These are phyloP conservation scores for Camponotus pennsylvanicus DNA, from an alignment of 1,140 invertebrate genomes.

Conservation along the genomic window DNA sequence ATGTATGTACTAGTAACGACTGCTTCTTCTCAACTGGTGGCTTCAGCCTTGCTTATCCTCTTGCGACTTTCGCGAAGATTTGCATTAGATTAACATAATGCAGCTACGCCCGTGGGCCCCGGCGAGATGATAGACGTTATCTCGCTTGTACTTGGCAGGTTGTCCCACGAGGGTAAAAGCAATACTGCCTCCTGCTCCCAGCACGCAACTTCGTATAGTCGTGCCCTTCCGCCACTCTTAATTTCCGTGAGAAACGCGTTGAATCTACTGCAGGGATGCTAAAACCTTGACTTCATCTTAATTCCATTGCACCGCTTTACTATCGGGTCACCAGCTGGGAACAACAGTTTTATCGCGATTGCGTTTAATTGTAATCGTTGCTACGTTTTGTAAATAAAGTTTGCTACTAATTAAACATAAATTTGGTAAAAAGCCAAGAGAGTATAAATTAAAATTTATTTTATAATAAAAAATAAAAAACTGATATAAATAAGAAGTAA, in stretches of 20 bases:
- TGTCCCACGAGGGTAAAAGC: constrained; percentile 53
- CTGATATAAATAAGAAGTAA: neutral
- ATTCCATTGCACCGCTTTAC: constrained; percentile 24
- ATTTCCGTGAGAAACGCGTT: neutral
- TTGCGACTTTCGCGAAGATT: constrained; percentile 72
- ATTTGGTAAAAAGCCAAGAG: neutral
- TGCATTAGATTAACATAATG: constrained; percentile 81
- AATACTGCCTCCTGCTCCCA: neutral
- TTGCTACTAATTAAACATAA: constrained; percentile 6
- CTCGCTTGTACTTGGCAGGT: constrained; percentile 50
- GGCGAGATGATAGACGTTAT: constrained; percentile 60
- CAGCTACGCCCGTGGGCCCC: constrained; percentile 59
- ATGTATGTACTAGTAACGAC: constrained; percentile 43
- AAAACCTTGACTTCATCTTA: constrained; percentile 38
- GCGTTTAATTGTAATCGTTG: constrained; percentile 4
- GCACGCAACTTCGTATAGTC: constrained; percentile 27
- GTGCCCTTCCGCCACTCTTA: neutral
- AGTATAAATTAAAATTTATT: neutral
- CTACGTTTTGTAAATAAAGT: neutral
- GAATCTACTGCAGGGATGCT: neutral
- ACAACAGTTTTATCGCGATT: neutral
- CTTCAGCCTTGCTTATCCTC: constrained; percentile 54
- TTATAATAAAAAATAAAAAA: neutral
- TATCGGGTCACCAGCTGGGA: neutral
- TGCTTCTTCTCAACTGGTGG: constrained; percentile 42